Evolutionary conservation across 1,140 invertebrate genomes (phyloP).

Genomic region (Lepidurus apus): DNA sequence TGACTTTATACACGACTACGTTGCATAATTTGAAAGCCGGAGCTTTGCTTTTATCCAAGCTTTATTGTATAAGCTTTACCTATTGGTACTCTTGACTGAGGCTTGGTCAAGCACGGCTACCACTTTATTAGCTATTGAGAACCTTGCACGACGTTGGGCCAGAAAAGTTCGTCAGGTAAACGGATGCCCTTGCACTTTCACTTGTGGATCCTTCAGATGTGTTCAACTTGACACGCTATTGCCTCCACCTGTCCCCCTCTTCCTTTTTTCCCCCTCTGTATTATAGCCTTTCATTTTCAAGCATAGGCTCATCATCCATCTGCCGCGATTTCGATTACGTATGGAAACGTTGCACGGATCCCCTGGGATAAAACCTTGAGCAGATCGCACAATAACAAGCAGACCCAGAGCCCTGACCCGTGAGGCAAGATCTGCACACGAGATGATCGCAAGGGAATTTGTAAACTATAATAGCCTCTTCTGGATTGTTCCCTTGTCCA

Average conservation of each 20-base stretch:
- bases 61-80: too few relatives aligned
- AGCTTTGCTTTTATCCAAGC: too few relatives aligned
- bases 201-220: too few relatives aligned
- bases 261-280: too few relatives aligned
- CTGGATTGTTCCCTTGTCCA: not conserved
- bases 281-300: not conserved
- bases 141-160: too few relatives aligned
- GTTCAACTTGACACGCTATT: not conserved
- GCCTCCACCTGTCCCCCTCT: not conserved
- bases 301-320: not conserved
- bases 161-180: too few relatives aligned
- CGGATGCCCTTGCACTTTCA: too few relatives aligned
- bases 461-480: not conserved
- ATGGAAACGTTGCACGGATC: not conserved
- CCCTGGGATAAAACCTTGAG: not conserved
- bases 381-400: not conserved
- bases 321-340: not conserved
- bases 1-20: too few relatives aligned
- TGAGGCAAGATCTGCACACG: not conserved
- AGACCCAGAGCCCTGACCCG: not conserved
- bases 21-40: too few relatives aligned
- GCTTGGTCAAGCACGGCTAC: not conserved
- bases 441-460: not conserved
- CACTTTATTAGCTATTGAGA: not conserved
- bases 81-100: too few relatives aligned